Conservation (phyloP, 92 coral and sea anemone genomes). For the Actinernus sp. region DNA sequence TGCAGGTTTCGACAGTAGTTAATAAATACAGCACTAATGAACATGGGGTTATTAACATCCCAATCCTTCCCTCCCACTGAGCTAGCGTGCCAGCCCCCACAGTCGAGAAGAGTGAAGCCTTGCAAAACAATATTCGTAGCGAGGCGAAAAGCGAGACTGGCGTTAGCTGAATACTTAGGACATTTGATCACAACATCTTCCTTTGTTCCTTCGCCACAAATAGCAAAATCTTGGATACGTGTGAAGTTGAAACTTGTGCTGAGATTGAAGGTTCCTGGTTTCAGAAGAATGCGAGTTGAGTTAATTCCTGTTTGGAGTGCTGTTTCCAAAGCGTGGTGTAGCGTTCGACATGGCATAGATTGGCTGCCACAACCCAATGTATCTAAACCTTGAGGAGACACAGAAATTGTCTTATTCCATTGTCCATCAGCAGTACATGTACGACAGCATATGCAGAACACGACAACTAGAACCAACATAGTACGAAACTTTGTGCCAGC, state of each 20-base stretch:
- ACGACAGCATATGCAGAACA: background rate
- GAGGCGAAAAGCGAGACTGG: slow-evolving; percentile 73
- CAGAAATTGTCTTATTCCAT: slow-evolving; percentile 33
- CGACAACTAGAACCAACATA: background rate
- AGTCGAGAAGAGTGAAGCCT: slow-evolving; percentile 56
- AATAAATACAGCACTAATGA: slow-evolving; percentile 70
- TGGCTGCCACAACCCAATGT: slow-evolving; percentile 37
- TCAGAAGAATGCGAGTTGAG: slow-evolving; percentile 53
- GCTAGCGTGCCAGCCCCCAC: slow-evolving; percentile 86
- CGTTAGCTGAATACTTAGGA: slow-evolving; percentile 55
- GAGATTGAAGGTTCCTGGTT: slow-evolving; percentile 66
- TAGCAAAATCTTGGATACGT: slow-evolving; percentile 46
- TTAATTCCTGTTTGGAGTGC: slow-evolving; percentile 23
- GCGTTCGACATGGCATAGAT: slow-evolving; percentile 56
- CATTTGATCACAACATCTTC: slow-evolving; percentile 39
- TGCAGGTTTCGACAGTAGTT: slow-evolving; percentile 78
- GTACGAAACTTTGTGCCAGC: no score
- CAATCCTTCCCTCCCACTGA: slow-evolving; percentile 12
- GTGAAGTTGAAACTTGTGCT: slow-evolving; percentile 55
- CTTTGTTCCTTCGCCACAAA: slow-evolving; percentile 48
- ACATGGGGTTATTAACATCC: slow-evolving; percentile 43
- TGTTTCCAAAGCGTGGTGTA: slow-evolving; percentile 63
- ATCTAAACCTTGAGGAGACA: slow-evolving; percentile 55
- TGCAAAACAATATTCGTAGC: slow-evolving; percentile 68
- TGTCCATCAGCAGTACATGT: background rate